These are phyloP conservation scores for Silvanus unidentatus DNA, from an alignment of 2,888 invertebrate species.

Conservation along the genomic window DNA sequence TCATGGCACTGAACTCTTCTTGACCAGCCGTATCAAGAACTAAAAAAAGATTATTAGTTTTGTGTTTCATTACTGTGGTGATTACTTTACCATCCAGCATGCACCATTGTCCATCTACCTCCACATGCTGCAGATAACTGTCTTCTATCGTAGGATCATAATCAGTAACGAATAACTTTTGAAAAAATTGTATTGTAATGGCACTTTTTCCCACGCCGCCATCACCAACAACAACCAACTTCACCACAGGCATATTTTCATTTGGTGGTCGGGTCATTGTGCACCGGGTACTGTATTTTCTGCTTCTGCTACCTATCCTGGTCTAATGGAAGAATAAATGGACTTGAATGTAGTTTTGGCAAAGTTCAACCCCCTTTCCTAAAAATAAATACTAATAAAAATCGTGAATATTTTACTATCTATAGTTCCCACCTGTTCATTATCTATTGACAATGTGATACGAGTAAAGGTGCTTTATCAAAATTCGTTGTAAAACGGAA, in stretches of 20 bases:
- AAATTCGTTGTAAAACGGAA: slow-evolving; percentile 13
- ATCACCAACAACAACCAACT: slow-evolving; percentile 89
- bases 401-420: background rate
- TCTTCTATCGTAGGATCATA: slow-evolving; percentile 96
- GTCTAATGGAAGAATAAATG: slow-evolving; percentile 14
- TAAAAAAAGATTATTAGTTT: slow-evolving; percentile 39
- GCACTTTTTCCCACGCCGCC: slow-evolving; percentile 94
- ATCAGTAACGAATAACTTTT: slow-evolving; percentile 89
- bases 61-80: background rate
- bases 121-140: slow-evolving; percentile 89
- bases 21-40: slow-evolving; percentile 93
- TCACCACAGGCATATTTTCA: slow-evolving; percentile 71
- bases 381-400: slow-evolving; percentile 4
- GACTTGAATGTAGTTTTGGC: slow-evolving; percentile 1
- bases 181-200: slow-evolving; percentile 95
- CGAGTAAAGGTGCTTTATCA: slow-evolving; percentile 7
- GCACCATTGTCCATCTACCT: slow-evolving; percentile 89
- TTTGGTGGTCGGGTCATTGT: slow-evolving; percentile 64
- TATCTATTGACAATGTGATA: slow-evolving; percentile 6
- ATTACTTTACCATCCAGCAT: slow-evolving; percentile 68
- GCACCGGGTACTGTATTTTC: slow-evolving; percentile 36
- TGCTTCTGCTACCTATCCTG: slow-evolving; percentile 37
- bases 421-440: slow-evolving; percentile 8
- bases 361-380: slow-evolving; percentile 28
- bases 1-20: slow-evolving; percentile 94